A percentile compares a stretch with the other conserved stretches of the same genome.
Evolutionary conservation across 2,797 vertebrate genomes (phyloP).

Genomic region (Podargus strigoides): DNA sequence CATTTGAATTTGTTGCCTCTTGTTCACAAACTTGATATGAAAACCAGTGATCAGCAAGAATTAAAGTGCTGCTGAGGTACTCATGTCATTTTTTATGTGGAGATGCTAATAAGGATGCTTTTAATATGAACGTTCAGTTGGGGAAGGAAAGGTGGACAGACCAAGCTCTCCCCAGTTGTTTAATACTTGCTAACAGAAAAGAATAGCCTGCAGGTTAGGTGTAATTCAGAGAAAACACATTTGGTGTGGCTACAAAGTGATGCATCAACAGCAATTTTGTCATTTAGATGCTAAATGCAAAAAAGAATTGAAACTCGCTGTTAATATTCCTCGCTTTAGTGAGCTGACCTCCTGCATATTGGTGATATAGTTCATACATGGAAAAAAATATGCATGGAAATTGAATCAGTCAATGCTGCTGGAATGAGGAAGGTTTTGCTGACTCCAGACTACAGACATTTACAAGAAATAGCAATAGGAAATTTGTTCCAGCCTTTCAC

Average conservation of each 20-base stretch:
- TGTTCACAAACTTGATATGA: background rate
- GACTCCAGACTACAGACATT: background rate
- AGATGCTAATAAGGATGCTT: background rate
- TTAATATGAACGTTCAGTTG: background rate
- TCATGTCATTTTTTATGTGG: background rate
- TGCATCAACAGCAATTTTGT: conserved; percentile 8
- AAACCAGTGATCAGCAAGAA: background rate
- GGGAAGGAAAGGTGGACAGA: background rate
- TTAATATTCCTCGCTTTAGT: background rate
- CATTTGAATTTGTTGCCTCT: background rate
- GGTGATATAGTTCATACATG: conserved; percentile 25
- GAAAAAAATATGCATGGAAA: conserved; percentile 17
- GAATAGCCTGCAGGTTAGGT: background rate
- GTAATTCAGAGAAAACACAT: background rate
- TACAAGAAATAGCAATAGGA: conserved; percentile 7
- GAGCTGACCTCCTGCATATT: conserved; percentile 16
- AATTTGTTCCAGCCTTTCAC: conserved; percentile 42
- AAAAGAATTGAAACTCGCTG: background rate
- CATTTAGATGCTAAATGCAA: background rate
- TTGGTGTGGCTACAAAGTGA: background rate
- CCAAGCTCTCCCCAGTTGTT: background rate
- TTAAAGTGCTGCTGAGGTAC: background rate
- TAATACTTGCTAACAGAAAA: background rate
- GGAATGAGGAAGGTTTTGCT: conserved; percentile 20
- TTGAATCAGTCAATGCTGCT: background rate